Evolutionary conservation across 2,113 vertebrate species (phyloP), one percentile per base, ranked within the genome.

Genomic region (Pavo muticus): DNA sequence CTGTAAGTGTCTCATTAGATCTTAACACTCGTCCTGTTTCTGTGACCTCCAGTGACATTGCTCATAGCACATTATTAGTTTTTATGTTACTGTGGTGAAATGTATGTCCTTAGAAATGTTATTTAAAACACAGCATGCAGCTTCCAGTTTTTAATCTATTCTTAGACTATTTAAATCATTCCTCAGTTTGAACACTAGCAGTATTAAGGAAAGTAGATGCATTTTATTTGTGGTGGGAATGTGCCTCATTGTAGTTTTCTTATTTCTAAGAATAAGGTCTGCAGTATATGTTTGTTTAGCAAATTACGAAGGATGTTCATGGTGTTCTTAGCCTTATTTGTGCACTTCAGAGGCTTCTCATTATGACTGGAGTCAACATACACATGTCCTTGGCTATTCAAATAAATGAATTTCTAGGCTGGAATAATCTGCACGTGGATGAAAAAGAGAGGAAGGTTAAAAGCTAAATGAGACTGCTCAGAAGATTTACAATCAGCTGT

Each of bases 381-480:
- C 59, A 74, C 44, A 16, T 70, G 61, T 91, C 63, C 78, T 75
- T 57, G 23, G 44, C 80, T 90, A 65, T 88, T 91, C 81, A 92
- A 94, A 90, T 90, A 88, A 96, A 91, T 86, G 57, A 71, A 84
- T 61, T 79, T 91, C 79, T 92, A 42, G 45, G 16, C 52, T 84
- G 65, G 65, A 95, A 90, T 84, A 71, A 60, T 81, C 72, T 94
- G 69, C 4, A 14, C 42, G 72, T 61, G 48, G 63, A 90, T 74
- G 61, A 90, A 83, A 86, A 93, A 67, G 80, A 94, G 85, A 94
- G 40, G 73, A 94, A 96, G 96, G 95, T 95, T 96, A 95, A 94
- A 95, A 94, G 93, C 83, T 75, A 95, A 93, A 95, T 94, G 83
- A 95, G 83, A 94, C 93, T 83, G 93, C 93, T 94, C 73, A 69